Evolutionary conservation across 2,888 invertebrate genomes (phyloP).

Genomic region (Thereva nobilitata): DNA sequence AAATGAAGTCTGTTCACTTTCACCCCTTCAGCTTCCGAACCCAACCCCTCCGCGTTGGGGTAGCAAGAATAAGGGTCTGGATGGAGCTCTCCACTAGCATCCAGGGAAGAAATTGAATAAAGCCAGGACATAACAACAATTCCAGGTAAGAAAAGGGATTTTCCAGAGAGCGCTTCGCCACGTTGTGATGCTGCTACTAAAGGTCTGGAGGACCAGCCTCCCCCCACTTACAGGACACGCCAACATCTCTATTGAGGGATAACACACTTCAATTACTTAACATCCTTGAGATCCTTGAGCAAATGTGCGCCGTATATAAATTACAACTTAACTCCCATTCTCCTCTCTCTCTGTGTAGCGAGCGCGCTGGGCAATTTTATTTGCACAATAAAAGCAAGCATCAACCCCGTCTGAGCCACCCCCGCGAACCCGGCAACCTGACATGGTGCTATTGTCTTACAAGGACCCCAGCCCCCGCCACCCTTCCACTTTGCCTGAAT

Average conservation of each 20-base stretch:
- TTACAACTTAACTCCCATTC: slow-evolving; percentile 37
- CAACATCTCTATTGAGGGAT: slow-evolving; percentile 7
- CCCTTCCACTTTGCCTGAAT: slow-evolving; percentile 1
- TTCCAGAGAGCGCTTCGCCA: slow-evolving; percentile 9
- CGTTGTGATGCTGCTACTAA: no score
- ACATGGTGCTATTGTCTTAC: neutral
- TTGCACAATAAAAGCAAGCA: slow-evolving; percentile 40
- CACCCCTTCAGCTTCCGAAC: no score
- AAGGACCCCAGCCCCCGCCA: neutral
- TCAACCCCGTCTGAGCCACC: slow-evolving; percentile 1
- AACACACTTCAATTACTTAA: slow-evolving; percentile 21
- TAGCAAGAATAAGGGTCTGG: neutral
- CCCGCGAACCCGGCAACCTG: neutral
- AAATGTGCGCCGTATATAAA: slow-evolving; percentile 38
- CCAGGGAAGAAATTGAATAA: slow-evolving; percentile 33
- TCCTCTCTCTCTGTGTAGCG: neutral
- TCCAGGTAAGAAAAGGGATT: slow-evolving; percentile 31
- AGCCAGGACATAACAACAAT: slow-evolving; percentile 31
- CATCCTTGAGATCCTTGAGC: slow-evolving; percentile 19
- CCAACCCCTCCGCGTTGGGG: slow-evolving; percentile 4
- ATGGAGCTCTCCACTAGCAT: no score
- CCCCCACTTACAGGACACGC: neutral
- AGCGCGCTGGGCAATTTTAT: slow-evolving; percentile 39
- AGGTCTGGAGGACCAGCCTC: no score
- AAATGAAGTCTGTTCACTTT: slow-evolving; percentile 16